Evolutionary conservation across 2,888 invertebrate species (phyloP), one percentile per base, ranked within the genome.

Genomic region (Ectobius pallidus): DNA sequence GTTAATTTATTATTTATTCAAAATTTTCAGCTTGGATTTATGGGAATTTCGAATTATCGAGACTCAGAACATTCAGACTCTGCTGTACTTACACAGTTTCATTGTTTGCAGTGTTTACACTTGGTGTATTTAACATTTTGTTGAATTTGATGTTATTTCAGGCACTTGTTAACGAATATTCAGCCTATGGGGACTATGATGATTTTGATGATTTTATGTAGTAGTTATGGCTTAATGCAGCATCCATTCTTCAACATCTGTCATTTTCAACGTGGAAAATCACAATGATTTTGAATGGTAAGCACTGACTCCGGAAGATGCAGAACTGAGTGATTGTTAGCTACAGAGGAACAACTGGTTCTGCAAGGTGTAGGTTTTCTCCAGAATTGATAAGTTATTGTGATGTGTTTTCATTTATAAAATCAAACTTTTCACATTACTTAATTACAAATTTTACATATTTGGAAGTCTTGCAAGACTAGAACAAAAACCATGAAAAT

Each of bases 121-220:
- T n/a, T n/a, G n/a, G n/a, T n/a, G n/a, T n/a, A n/a, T n/a, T n/a
- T n/a, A n/a, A n/a, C n/a, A n/a, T n/a, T n/a, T n/a, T n/a, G n/a
- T n/a, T n/a, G n/a, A n/a, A n/a, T n/a, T n/a, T n/a, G n/a, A n/a
- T n/a, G n/a, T n/a, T 78, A 71, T 84, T 84, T 75, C 85, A 90
- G 89, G 87, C 87, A 69, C 88, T 88, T 77, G 86, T 90, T 76
- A 87, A 85, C 78, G 89, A 91, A 82, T 90, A 91, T 81, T 90
- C 89, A 78, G 85, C 88, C 72, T 89, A 90, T 77, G 90, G 87
- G 73, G 88, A 87, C 79, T 91, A 86, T 78, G 89, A 87, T 73
- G 92, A 92, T 70, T 92, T 86, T 80, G 90, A 93, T 79, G 93
- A 93, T 80, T 93, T 93, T 81, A 93, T 93, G 92, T 93, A 92